Conservation (phyloP, 2,888 invertebrate genomes). For the Mimumesa dahlbomi region DNA sequence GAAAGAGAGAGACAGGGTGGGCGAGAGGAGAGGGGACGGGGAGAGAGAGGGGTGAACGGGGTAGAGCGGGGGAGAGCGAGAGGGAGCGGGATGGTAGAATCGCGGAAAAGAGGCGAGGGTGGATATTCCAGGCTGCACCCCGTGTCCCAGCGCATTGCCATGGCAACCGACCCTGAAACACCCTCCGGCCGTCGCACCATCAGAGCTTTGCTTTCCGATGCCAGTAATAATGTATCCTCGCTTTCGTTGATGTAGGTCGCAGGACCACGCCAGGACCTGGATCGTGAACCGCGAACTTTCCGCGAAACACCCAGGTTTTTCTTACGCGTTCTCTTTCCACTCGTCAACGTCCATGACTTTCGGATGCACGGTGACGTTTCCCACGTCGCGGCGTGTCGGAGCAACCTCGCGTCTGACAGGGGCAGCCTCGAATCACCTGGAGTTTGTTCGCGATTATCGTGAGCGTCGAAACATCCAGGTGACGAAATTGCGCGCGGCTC, state of each 20-base stretch:
- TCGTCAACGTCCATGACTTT: too few species aligned
- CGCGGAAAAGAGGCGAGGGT: constrained; percentile 66
- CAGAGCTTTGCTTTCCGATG: constrained; percentile 78
- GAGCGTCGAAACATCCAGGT: too few species aligned
- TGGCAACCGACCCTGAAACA: constrained; percentile 78
- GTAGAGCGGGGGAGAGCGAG: constrained; percentile 3
- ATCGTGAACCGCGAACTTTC: neutral
- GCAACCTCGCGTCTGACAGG: too few species aligned
- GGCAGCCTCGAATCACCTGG: too few species aligned
- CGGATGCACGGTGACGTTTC: too few species aligned
- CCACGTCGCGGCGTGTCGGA: too few species aligned
- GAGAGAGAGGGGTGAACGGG: constrained; percentile 17
- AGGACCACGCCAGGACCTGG: constrained; percentile 48
- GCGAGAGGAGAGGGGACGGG: constrained; percentile 14
- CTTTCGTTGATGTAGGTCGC: constrained; percentile 76
- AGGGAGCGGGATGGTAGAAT: constrained; percentile 40
- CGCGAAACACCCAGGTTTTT: neutral
- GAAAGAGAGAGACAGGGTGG: constrained; percentile 23
- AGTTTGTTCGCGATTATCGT: too few species aligned
- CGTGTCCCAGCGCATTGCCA: constrained; percentile 71
- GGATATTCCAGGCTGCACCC: constrained; percentile 69
- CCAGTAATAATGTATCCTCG: constrained; percentile 77
- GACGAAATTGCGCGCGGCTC: too few species aligned
- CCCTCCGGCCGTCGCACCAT: constrained; percentile 74
- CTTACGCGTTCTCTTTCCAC: neutral